These are phyloP conservation scores for Hippocampus comes DNA, from an alignment of 2,113 vertebrate genomes.

Conservation along the genomic window DNA sequence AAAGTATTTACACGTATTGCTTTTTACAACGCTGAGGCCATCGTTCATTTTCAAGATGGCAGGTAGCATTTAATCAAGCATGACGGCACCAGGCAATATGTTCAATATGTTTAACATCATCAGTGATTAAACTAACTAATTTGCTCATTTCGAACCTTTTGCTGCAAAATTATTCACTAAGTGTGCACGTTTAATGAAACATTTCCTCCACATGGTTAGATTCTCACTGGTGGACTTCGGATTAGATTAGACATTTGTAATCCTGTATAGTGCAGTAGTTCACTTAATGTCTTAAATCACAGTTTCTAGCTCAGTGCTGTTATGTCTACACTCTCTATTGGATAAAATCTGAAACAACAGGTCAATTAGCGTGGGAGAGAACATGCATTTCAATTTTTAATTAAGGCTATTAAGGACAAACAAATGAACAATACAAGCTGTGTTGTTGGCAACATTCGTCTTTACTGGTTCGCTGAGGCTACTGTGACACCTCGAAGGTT, in stretches of 20 bases:
- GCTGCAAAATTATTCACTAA: slow-evolving; percentile 20
- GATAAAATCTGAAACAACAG: slow-evolving; percentile 61
- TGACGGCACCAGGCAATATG: slow-evolving; percentile 6
- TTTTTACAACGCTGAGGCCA: slow-evolving; percentile 27
- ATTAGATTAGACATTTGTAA: slow-evolving; percentile 66
- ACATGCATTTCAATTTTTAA: slow-evolving; percentile 70
- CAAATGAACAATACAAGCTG: slow-evolving; percentile 59
- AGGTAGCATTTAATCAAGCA: slow-evolving; percentile 7
- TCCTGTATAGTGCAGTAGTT: slow-evolving; percentile 40
- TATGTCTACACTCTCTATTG: slow-evolving; percentile 43
- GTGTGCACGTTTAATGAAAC: slow-evolving; percentile 45
- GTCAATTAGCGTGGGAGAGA: slow-evolving; percentile 60
- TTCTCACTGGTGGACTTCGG: slow-evolving; percentile 49
- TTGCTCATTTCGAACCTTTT: slow-evolving; percentile 16
- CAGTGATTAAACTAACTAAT: slow-evolving; percentile 1
- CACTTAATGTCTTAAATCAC: slow-evolving; percentile 61
- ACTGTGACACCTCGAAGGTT: slow-evolving; percentile 55
- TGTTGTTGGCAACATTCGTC: slow-evolving; percentile 54
- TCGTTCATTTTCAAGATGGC: slow-evolving; percentile 12
- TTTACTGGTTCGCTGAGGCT: slow-evolving; percentile 50
- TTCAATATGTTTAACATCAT: slow-evolving; percentile 26
- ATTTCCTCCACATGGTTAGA: slow-evolving; percentile 48
- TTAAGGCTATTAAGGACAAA: slow-evolving; percentile 70
- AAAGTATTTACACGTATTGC: slow-evolving; percentile 27
- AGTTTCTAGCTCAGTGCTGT: slow-evolving; percentile 49